Evolutionary conservation across 92 coral and sea anemone genomes (phyloP).

Genomic region (Montipora capitata): DNA sequence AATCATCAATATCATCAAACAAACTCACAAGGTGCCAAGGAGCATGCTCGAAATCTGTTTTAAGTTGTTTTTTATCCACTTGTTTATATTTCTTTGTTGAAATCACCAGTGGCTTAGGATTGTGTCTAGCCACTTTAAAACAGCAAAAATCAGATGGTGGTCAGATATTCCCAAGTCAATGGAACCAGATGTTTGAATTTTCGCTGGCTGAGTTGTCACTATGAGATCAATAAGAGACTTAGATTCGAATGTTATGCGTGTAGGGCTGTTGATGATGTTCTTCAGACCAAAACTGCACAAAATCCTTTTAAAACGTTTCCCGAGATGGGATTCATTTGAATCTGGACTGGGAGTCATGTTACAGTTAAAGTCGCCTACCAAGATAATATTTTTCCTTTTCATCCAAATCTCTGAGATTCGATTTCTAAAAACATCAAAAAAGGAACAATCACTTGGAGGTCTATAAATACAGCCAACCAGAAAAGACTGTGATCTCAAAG

Average conservation of each 20-base stretch:
- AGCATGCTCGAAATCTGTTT: conserved; percentile 13
- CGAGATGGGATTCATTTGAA: background rate
- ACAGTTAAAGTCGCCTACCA: background rate
- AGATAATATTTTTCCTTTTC: too few relatives aligned
- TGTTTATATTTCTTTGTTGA: conserved; percentile 32
- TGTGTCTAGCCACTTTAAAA: conserved; percentile 36
- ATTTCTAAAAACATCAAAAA: conserved; percentile 6
- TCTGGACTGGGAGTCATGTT: conserved; percentile 5
- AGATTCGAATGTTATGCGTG: conserved; percentile 1
- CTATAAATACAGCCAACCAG: conserved; percentile 9
- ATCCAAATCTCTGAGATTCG: background rate
- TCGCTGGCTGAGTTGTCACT: background rate
- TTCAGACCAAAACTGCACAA: background rate
- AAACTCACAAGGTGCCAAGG: conserved; percentile 24
- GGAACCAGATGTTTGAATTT: conserved; percentile 10
- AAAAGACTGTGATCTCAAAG: too few relatives aligned
- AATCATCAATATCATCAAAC: conserved; percentile 44
- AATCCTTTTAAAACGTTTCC: background rate
- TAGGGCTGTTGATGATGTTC: conserved; percentile 2
- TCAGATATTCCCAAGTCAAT: conserved; percentile 18
- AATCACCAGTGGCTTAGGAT: conserved; percentile 36
- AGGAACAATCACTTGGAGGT: conserved; percentile 12
- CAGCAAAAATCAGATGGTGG: conserved; percentile 56
- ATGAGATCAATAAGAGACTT: background rate
- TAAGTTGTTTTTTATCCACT: conserved; percentile 3